A percentile compares a stretch with the other conserved stretches of the same genome.
These are phyloP conservation scores for Pseudorectes ferrugineus DNA, from an alignment of 2,113 vertebrate species.

Conservation along the genomic window DNA sequence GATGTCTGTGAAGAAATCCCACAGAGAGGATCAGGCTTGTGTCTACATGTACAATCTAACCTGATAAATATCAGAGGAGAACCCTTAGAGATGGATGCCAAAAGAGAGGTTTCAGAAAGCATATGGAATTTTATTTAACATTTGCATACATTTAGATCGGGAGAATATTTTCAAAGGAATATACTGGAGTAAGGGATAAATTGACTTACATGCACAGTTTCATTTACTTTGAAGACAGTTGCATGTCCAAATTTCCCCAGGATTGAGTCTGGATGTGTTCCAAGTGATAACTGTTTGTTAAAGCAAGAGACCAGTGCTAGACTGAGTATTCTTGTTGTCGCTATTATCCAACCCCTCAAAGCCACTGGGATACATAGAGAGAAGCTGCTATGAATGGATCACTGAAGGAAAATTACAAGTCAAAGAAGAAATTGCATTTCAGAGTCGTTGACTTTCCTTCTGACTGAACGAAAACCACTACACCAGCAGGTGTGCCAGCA, in stretches of 20 bases:
- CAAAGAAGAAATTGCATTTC: not conserved
- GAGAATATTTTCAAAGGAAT: not conserved
- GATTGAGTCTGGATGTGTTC: not conserved
- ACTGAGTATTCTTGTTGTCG: not conserved
- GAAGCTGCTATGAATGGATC: not conserved
- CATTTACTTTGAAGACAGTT: not conserved
- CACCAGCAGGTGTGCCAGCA: not conserved
- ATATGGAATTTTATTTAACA: not conserved
- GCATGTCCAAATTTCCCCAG: not conserved
- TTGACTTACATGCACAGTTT: not conserved
- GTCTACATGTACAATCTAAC: accelerated
- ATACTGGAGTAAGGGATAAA: not conserved
- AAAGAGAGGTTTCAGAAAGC: not conserved
- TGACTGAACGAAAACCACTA: not conserved
- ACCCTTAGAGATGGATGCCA: not conserved
- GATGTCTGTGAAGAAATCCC: not conserved
- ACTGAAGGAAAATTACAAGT: not conserved
- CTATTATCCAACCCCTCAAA: not conserved
- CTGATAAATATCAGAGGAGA: not conserved
- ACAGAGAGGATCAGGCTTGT: not conserved
- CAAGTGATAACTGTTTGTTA: not conserved
- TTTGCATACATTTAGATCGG: not conserved
- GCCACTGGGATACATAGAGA: not conserved
- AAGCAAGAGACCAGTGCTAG: not conserved
- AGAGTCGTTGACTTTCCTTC: not conserved